phyloP scores from a whole-genome alignment of 1,140 invertebrate species.

The Cotesia chilonis region DNA sequence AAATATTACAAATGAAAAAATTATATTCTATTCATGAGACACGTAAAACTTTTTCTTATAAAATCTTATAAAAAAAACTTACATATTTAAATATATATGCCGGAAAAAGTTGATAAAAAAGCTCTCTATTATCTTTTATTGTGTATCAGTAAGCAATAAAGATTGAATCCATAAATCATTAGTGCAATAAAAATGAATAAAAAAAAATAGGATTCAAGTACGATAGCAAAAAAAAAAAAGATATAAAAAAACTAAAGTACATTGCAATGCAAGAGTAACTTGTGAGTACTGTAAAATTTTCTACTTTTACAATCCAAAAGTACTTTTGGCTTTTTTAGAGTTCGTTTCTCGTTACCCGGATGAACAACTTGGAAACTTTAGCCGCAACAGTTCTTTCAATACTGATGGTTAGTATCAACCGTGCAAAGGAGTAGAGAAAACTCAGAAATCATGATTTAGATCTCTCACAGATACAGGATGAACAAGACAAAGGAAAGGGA shows the following conservation, averaged over 20 bases:
- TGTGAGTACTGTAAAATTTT: slow-evolving; percentile 12
- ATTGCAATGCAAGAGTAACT: slow-evolving; percentile 23
- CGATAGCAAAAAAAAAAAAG: not conserved
- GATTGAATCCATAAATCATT: not conserved
- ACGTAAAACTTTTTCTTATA: too few species aligned
- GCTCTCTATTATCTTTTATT: slow-evolving; percentile 4
- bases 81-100: not conserved
- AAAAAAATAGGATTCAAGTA: not conserved
- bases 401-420: slow-evolving; percentile 8
- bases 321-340: slow-evolving; percentile 31
- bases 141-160: slow-evolving; percentile 12
- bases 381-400: slow-evolving; percentile 18
- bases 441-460: slow-evolving; percentile 24
- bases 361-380: slow-evolving; percentile 26
- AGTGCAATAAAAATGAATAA: slow-evolving; percentile 23
- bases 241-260: too few species aligned
- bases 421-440: slow-evolving; percentile 4
- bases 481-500: not conserved
- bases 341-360: slow-evolving; percentile 31
- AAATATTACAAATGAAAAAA: too few species aligned
- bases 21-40: too few species aligned
- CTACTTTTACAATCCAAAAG: slow-evolving; percentile 18
- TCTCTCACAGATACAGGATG: not conserved
- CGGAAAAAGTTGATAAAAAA: slow-evolving; percentile 4
- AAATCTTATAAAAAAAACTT: too few species aligned